Evolutionary conservation across 1,140 invertebrate species (phyloP), one percentile per base, ranked within the genome.

Genomic region (Drosophila equinoxialis): DNA sequence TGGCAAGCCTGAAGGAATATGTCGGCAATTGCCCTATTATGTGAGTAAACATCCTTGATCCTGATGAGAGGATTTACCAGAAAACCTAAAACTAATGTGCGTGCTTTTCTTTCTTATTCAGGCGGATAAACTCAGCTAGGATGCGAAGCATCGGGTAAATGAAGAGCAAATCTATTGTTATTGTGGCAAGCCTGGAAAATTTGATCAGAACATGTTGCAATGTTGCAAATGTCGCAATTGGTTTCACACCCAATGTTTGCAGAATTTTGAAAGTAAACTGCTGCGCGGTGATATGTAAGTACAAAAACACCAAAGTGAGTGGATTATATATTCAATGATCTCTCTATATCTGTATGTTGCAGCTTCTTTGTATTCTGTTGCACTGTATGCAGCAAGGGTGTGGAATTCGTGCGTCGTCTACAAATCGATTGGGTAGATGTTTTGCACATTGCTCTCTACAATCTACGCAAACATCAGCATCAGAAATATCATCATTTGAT

Each of bases 331-430:
- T 0, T 10, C 20, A 23, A 23, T n/a, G 65, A 17, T 35, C n/a
- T 5, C 6, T 4, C 20, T 93, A 6, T 84, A 2, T 37, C 8
- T 37, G 6, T 51, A 3, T 23, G 8, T 23, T 51, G 2, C 17
- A 97, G 96, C 81, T 97, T 97, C 93, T 98, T 97, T 92, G 95
- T 98, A 71, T 98, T 98, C 93, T 95, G 97, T 67, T 98, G 97
- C 93, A 95, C 96, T 39, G 94, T 96, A 83, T 98, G 97, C 93
- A 98, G 98, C 93, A 94, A 95, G 79, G 97, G 97, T 30, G 95
- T 94, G 64, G 97, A 98, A 93, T 98, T 96, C 93, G 92, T 97
- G 70, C 93, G 96, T 65, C 94, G 96, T 70, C 92, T 97, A 74
- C 96, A 97, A 94, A 93, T 97, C 85, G 95, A 96, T 90, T 97